Evolutionary conservation across 2,113 vertebrate genomes (phyloP).

Genomic region (Saimiri boliviensis): DNA sequence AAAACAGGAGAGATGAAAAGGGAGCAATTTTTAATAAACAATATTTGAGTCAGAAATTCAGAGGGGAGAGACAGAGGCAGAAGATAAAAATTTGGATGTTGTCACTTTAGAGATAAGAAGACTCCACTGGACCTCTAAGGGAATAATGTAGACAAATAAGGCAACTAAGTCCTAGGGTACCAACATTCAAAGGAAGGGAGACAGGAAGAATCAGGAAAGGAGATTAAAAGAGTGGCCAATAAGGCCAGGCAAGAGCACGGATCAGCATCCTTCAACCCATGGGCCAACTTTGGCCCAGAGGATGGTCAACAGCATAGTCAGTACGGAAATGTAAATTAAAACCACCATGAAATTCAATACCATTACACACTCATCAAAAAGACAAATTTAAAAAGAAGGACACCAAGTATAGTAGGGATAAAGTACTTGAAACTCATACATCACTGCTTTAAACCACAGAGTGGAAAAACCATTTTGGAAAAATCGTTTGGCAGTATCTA

Average conservation of each 20-base stretch:
- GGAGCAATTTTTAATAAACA: background rate
- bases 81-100: background rate
- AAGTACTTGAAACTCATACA: background rate
- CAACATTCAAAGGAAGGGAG: background rate
- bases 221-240: background rate
- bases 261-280: background rate
- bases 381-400: background rate
- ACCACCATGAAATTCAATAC: background rate
- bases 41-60: background rate
- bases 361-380: background rate
- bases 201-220: background rate
- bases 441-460: background rate
- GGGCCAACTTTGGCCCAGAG: background rate
- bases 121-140: background rate
- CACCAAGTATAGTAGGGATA: background rate
- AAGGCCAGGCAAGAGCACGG: background rate
- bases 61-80: background rate
- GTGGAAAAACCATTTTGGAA: background rate
- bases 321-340: background rate
- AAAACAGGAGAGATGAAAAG: background rate
- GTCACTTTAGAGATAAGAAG: background rate
- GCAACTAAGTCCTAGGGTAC: background rate
- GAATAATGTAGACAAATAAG: background rate
- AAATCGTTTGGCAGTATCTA: background rate
- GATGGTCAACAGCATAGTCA: background rate